phyloP scores from a whole-genome alignment of 1,140 invertebrate genomes.

The Drosophila repleta region DNA sequence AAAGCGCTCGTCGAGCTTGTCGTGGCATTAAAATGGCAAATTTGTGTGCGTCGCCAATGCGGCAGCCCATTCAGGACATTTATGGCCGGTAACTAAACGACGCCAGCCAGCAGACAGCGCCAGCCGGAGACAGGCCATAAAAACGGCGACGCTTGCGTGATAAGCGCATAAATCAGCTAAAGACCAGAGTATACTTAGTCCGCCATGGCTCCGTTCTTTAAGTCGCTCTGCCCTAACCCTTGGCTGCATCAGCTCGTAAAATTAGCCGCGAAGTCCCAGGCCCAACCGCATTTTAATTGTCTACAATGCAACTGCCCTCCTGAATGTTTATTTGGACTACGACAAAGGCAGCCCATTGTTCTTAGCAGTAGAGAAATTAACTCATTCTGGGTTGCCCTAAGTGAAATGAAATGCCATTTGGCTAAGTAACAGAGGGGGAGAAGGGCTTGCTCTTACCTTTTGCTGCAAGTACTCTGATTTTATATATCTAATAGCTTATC shows the following conservation, averaged over 20 bases:
- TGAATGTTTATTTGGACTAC: conserved; percentile 1
- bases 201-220: neutral
- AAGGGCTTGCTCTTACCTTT: neutral
- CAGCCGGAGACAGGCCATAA: conserved; percentile 62
- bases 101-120: conserved; percentile 65
- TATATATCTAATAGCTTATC: too few species aligned
- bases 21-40: conserved; percentile 77
- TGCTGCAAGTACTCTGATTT: too few species aligned
- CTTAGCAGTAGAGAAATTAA: conserved; percentile 27
- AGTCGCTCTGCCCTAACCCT: conserved; percentile 14
- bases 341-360: neutral
- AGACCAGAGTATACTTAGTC: conserved; percentile 14
- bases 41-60: conserved; percentile 68
- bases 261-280: conserved; percentile 3
- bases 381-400: conserved; percentile 36
- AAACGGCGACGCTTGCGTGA: conserved; percentile 72
- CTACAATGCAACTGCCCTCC: conserved; percentile 36
- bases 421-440: neutral
- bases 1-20: conserved; percentile 60
- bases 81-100: conserved; percentile 65
- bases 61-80: conserved; percentile 68
- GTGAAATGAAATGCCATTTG: conserved; percentile 25
- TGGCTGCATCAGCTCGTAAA: conserved; percentile 17
- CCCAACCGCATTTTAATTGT: conserved; percentile 49
- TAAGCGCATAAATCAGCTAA: conserved; percentile 76